Evolutionary conservation across 1,140 invertebrate species (phyloP).

Genomic region (Mycetomoellerius zeteki): DNA sequence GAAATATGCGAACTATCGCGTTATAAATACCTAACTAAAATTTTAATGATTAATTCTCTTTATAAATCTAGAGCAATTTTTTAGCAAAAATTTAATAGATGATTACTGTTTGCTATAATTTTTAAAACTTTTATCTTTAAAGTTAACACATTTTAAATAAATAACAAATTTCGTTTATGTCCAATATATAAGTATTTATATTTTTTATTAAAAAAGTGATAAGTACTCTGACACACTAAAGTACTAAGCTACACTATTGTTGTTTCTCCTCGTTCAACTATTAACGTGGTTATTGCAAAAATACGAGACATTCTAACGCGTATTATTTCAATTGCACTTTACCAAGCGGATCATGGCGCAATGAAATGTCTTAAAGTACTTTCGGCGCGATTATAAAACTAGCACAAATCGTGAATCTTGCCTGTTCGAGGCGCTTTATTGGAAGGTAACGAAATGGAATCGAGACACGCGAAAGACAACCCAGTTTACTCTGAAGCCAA

Average conservation of each 20-base stretch:
- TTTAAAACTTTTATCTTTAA: not conserved
- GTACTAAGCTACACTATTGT: not conserved
- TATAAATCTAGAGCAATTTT: too few relatives aligned
- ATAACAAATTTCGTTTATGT: not conserved
- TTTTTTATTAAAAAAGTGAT: not conserved
- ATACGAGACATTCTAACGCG: conserved; percentile 7
- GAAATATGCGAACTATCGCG: not conserved
- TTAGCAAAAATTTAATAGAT: not conserved
- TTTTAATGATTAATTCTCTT: not conserved
- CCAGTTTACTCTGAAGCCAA: conserved; percentile 47
- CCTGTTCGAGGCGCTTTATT: conserved; percentile 19
- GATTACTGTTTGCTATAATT: not conserved
- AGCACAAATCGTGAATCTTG: conserved; percentile 56
- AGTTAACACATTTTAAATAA: not conserved
- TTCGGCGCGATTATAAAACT: conserved; percentile 49
- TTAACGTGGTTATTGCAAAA: conserved; percentile 20
- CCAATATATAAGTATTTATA: not conserved
- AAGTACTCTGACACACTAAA: not conserved
- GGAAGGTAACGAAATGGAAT: conserved; percentile 67
- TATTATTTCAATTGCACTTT: conserved; percentile 54
- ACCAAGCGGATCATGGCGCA: conserved; percentile 10
- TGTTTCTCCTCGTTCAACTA: not conserved
- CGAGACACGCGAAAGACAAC: conserved; percentile 60
- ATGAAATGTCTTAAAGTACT: conserved; percentile 34
- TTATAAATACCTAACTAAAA: not conserved